Evolutionary conservation across 2,797 vertebrate genomes (phyloP), one percentile per base, ranked within the genome.

Genomic region (Semotilus atromaculatus): DNA sequence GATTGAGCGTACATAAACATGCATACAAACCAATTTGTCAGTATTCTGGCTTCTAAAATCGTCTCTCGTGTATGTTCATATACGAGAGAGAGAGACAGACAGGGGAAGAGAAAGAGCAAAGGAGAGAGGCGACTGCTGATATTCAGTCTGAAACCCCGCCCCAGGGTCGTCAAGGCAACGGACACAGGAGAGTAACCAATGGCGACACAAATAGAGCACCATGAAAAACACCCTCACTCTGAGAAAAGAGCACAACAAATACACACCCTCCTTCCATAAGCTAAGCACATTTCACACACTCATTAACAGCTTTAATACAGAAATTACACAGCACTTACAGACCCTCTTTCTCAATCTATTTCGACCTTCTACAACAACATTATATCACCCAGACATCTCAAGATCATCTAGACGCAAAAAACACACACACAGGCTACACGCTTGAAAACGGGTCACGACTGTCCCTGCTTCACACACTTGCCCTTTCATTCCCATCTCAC

Each of bases 131-230:
- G 31, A 68, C 70, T 26, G 71, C 85, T 86, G 73, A 71, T 82
- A 80, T 70, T 78, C 43, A 72, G 19, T 79, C 68, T 78, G 43
- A 77, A 78, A 72, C 66, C 74, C 80, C 80, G 85, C 81, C 81
- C 70, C 51, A 31, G 62, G 74, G 81, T 86, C 76, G 85, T 58
- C 85, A 86, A 83, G 85, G 85, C 85, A 86, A 86, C 85, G 80
- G 85, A 86, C 75, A 86, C 81, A 80, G 81, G 74, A 79, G 75
- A 83, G 81, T 86, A 86, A 86, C 85, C 81, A 79, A 82, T 71
- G 68, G 51, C 64, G 67, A 83, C 85, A 80, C 81, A 86, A 80
- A 80, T 80, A 86, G 81, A 86, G 85, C 75, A 58, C 51, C 74
- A 79, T 85, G 58, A 85, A 81, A 80, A 85, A 85, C 70, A 74